Base-by-base conservation (phyloP, 1,140 invertebrate genomes). In the Himalopsyche phryganea region DNA sequence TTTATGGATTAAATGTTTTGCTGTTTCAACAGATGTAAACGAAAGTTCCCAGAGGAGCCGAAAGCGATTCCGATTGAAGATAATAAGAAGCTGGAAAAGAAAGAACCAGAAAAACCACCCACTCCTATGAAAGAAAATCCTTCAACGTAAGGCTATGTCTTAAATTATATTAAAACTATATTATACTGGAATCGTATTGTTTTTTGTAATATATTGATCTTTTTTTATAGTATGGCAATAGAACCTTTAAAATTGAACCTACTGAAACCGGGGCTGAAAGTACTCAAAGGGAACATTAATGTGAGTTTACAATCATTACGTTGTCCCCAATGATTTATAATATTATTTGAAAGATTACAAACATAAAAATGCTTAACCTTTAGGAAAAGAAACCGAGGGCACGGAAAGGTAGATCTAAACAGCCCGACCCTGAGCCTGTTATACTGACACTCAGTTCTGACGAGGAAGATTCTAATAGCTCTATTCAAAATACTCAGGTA, bases 391-490 rank as follows among this genome's bases (percentile, higher is more conserved):
- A 18, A 54, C n/a, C 28, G 1, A 57, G 49, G 49, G 63, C 57
- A 14, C 19, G 44, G 17, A 58, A 58, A 51, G 28, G 63, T 68
- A 58, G 74, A 71, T 36, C 52, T 15, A 78, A 76, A 48, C 73
- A 75, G 55, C 74, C 79, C 2, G 82, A 85, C 59, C 76, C 74
- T 10, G 83, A 85, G 68, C 81, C 82, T 38, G 82, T 85, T 42
- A 81, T 84, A 66, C 71, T 85, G 46, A 81, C 81, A 32, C 69
- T 84, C 48, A 85, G 83, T 69, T 85, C 83, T 55, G 84, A 85
- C 62, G 83, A 85, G 64, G 83, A 82, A 63, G 78, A 81, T 57
- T 74, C 74, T 4, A 78, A 78, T 65, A 75, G 73, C 66, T 75
- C 74, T 35, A 36, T 50, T 17, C 54, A 57, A 62, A 59, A 50